A percentile compares a stretch with the other conserved stretches of the same genome.
Evolutionary conservation across 2,113 vertebrate genomes (phyloP).

Genomic region (Leptodactylus fuscus): DNA sequence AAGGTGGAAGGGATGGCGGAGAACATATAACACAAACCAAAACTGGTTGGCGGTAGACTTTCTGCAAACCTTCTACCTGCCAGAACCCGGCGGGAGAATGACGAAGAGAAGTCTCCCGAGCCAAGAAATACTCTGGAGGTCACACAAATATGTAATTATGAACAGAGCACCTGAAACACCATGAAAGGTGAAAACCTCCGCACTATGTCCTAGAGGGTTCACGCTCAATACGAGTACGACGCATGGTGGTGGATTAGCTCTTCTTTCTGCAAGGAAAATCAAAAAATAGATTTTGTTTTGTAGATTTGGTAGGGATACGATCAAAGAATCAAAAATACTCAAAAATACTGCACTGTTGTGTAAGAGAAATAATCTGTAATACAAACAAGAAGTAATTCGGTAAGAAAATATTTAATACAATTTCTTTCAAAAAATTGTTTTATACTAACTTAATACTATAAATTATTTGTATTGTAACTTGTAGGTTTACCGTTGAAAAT

Average conservation of each 20-base stretch:
- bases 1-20: conserved; percentile 24
- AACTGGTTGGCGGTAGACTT: not conserved
- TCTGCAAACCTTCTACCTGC: not conserved
- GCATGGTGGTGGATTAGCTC: not conserved
- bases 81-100: not conserved
- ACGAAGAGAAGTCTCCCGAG: not conserved
- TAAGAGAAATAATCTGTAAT: not conserved
- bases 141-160: conserved; percentile 5
- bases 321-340: not conserved
- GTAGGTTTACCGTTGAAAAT: too few relatives aligned
- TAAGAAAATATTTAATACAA: too few relatives aligned
- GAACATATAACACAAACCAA: not conserved
- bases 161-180: not conserved
- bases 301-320: not conserved
- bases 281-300: not conserved
- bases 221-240: not conserved
- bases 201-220: not conserved
- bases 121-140: conserved; percentile 45
- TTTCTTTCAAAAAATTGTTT: too few relatives aligned
- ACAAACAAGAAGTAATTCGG: not conserved
- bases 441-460: too few relatives aligned
- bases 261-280: not conserved
- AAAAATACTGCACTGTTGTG: not conserved
- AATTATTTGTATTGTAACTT: too few relatives aligned
- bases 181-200: not conserved